A percentile compares a stretch with the other conserved stretches of the same genome.
These are phyloP conservation scores for Lophius piscatorius DNA, from an alignment of 2,113 vertebrate species.

Conservation along the genomic window DNA sequence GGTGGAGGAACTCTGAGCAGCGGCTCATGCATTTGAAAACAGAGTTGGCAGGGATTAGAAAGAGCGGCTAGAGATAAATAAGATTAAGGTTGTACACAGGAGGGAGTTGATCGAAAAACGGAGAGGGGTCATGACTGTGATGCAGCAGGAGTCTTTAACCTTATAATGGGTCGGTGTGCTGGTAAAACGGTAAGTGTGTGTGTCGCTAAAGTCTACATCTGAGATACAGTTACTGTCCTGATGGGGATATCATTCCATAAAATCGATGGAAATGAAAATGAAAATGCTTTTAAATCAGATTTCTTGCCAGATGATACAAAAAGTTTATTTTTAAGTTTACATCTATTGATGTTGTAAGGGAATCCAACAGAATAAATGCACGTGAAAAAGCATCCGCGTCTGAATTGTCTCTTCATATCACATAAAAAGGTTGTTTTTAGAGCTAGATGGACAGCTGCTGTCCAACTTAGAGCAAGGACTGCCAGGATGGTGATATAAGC, in stretches of 20 bases:
- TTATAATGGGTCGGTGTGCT: conserved; percentile 12
- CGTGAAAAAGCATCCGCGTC: background rate
- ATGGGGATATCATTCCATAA: background rate
- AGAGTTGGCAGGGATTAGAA: conserved; percentile 46
- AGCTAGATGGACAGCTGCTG: conserved; percentile 50
- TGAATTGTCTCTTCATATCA: too few species aligned
- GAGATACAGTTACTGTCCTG: conserved; percentile 13
- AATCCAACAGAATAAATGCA: background rate
- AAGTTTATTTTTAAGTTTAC: too few species aligned
- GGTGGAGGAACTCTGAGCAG: conserved; percentile 6
- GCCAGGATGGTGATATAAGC: conserved; percentile 42
- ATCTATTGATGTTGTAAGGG: too few species aligned
- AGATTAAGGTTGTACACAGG: conserved; percentile 41
- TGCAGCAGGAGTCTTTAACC: conserved; percentile 55
- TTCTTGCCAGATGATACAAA: too few species aligned
- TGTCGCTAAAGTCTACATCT: conserved; percentile 2
- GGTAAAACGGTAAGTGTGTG: conserved; percentile 16
- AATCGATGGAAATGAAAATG: too few species aligned
- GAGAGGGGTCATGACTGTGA: conserved; percentile 47
- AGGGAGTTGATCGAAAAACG: conserved; percentile 51
- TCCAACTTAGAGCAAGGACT: conserved; percentile 38
- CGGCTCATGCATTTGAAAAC: conserved; percentile 40
- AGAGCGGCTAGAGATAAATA: conserved; percentile 52
- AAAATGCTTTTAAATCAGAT: too few species aligned
- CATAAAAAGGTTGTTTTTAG: too few species aligned